phyloP scores from a whole-genome alignment of 1,140 invertebrate species.

The Drosophila rufa region DNA sequence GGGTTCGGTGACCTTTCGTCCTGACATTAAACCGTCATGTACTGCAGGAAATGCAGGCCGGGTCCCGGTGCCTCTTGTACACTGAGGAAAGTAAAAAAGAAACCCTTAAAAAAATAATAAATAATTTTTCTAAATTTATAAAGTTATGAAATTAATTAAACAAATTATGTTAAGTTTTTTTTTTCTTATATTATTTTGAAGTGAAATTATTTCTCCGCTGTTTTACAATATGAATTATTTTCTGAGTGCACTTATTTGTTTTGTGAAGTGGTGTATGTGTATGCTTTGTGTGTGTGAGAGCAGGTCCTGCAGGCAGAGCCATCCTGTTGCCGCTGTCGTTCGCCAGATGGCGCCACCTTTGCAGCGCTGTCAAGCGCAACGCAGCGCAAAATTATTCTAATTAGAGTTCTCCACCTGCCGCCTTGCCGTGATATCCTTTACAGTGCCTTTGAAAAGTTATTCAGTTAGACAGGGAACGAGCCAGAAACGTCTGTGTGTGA shows the following conservation, averaged over 20 bases:
- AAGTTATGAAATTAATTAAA: not conserved
- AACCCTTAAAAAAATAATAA: too few relatives aligned
- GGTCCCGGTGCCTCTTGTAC: slow-evolving; percentile 13
- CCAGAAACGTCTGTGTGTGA: slow-evolving; percentile 3
- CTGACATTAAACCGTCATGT: slow-evolving; percentile 66
- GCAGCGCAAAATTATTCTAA: slow-evolving; percentile 81
- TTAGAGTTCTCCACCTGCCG: slow-evolving; percentile 46
- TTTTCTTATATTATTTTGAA: not conserved
- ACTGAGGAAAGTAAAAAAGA: not conserved
- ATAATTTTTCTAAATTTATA: not conserved
- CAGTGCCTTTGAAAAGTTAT: slow-evolving; percentile 45
- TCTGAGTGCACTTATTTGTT: slow-evolving; percentile 42
- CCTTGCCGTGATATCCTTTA: slow-evolving; percentile 21
- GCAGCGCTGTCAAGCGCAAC: slow-evolving; percentile 59
- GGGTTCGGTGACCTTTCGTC: slow-evolving; percentile 68
- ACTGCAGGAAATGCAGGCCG: slow-evolving; percentile 37
- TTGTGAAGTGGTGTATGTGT: slow-evolving; percentile 35
- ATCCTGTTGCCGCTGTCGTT: slow-evolving; percentile 29
- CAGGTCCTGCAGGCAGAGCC: slow-evolving; percentile 63
- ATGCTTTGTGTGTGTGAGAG: slow-evolving; percentile 23
- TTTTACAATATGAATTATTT: not conserved
- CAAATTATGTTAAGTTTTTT: not conserved
- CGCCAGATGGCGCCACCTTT: slow-evolving; percentile 67
- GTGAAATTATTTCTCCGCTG: too few relatives aligned
- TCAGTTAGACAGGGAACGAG: slow-evolving; percentile 16